Conservation (phyloP, 2,888 invertebrate genomes). For the Brachylomia viminalis region DNA sequence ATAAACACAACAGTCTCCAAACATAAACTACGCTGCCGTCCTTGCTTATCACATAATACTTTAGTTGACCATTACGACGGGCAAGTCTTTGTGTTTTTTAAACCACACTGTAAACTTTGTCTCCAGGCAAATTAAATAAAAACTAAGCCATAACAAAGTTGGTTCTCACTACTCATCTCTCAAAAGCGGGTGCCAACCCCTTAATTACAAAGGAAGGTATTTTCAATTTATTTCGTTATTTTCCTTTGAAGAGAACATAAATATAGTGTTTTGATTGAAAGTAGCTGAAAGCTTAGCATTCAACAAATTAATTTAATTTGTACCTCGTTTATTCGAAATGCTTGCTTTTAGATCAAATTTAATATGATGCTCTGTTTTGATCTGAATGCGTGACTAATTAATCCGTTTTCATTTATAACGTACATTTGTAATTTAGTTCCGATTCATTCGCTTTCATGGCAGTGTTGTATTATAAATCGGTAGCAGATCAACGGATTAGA, state of each 20-base stretch:
- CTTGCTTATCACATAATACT: neutral
- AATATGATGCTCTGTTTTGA: slow-evolving; percentile 42
- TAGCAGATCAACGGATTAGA: neutral
- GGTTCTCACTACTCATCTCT: slow-evolving; percentile 20
- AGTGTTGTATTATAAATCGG: neutral
- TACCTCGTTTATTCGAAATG: slow-evolving; percentile 62
- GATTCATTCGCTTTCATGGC: slow-evolving; percentile 32
- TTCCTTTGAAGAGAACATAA: slow-evolving; percentile 70
- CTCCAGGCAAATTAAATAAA: slow-evolving; percentile 28
- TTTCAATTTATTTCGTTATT: slow-evolving; percentile 76
- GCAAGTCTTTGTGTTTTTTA: slow-evolving; percentile 3
- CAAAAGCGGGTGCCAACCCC: slow-evolving; percentile 45
- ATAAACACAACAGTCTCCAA: neutral
- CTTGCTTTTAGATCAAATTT: slow-evolving; percentile 47
- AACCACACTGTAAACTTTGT: slow-evolving; percentile 9
- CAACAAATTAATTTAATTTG: slow-evolving; percentile 73
- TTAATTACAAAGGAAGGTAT: slow-evolving; percentile 76
- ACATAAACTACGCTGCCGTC: neutral
- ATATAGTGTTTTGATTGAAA: slow-evolving; percentile 75
- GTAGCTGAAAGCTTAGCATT: slow-evolving; percentile 67
- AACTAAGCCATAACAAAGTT: slow-evolving; percentile 23
- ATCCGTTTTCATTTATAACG: slow-evolving; percentile 22
- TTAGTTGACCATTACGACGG: neutral
- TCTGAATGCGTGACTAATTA: slow-evolving; percentile 42
- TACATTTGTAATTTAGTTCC: slow-evolving; percentile 26